Percentiles rank a stretch among this genome's conserved stretches.
phyloP scores from a whole-genome alignment of 2,888 invertebrate species.

The Rhagonycha lutea region DNA sequence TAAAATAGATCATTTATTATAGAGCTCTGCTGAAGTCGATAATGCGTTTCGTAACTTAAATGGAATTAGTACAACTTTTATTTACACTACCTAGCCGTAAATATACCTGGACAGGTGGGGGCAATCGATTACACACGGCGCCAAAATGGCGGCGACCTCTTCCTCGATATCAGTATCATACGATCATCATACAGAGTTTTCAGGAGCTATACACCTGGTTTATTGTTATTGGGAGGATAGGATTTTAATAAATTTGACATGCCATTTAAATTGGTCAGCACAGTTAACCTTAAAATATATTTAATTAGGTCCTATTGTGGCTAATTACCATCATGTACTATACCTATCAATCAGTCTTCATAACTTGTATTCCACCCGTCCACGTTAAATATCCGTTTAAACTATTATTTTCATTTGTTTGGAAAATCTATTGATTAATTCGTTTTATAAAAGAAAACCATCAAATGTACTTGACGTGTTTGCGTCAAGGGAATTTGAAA shows the following conservation, averaged over 20 bases:
- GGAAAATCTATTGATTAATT: not conserved
- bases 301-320: not conserved
- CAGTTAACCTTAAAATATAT: not conserved
- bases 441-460: not conserved
- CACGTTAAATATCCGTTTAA: no score
- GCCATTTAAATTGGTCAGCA: not conserved
- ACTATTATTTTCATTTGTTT: not conserved
- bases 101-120: constrained; percentile 31
- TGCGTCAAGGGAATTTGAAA: not conserved
- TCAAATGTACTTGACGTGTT: not conserved
- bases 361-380: not conserved
- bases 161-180: constrained; percentile 10
- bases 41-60: constrained; percentile 21
- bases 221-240: constrained; percentile 4
- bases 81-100: constrained; percentile 24
- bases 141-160: constrained; percentile 30
- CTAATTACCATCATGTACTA: not conserved
- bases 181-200: constrained; percentile 20
- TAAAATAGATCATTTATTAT: not conserved
- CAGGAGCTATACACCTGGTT: constrained; percentile 16
- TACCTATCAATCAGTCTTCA: not conserved
- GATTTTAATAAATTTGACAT: not conserved
- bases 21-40: not conserved
- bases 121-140: constrained; percentile 32
- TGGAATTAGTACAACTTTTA: constrained; percentile 17